Percentiles rank a stretch among this genome's conserved stretches.
phyloP scores from a whole-genome alignment of 1,140 invertebrate species.

The Caenorhabditis inopinata region DNA sequence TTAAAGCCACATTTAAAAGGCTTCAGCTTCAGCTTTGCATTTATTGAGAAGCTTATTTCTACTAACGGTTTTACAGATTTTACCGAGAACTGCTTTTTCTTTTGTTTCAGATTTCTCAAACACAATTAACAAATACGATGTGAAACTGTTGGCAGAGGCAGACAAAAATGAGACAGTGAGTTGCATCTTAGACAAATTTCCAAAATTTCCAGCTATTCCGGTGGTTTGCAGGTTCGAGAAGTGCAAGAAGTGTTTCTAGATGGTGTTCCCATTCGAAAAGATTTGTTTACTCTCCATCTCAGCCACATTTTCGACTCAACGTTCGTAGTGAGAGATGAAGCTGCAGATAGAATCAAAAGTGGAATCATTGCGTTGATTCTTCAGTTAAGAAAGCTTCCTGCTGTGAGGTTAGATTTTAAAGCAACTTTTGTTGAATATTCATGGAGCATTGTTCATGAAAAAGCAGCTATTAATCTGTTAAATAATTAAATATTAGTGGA shows the following conservation, averaged over 20 bases:
- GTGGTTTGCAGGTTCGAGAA: constrained; percentile 50
- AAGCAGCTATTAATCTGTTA: too few relatives aligned
- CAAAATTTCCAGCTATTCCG: too few relatives aligned
- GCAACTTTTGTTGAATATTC: background rate
- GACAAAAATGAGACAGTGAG: constrained; percentile 95
- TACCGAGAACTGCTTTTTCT: too few relatives aligned
- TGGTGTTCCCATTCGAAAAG: constrained; percentile 55
- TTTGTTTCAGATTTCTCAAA: constrained; percentile 93
- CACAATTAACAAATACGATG: constrained; percentile 91
- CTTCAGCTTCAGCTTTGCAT: too few relatives aligned
- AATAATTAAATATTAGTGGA: too few relatives aligned
- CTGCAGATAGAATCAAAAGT: constrained; percentile 76
- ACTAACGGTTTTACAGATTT: constrained; percentile 82
- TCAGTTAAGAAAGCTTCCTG: constrained; percentile 85
- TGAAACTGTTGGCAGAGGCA: constrained; percentile 90
- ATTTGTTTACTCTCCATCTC: constrained; percentile 53
- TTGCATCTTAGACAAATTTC: too few relatives aligned
- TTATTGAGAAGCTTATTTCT: too few relatives aligned
- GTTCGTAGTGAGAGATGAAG: constrained; percentile 72
- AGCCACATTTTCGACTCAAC: constrained; percentile 52
- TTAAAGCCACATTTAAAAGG: too few relatives aligned
- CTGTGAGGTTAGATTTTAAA: constrained; percentile 71
- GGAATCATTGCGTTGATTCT: constrained; percentile 83
- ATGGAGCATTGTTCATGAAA: too few relatives aligned
- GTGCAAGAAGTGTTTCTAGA: constrained; percentile 61